These are phyloP conservation scores for Teleopsis dalmanni DNA, from an alignment of 1,140 invertebrate species.

Conservation along the genomic window DNA sequence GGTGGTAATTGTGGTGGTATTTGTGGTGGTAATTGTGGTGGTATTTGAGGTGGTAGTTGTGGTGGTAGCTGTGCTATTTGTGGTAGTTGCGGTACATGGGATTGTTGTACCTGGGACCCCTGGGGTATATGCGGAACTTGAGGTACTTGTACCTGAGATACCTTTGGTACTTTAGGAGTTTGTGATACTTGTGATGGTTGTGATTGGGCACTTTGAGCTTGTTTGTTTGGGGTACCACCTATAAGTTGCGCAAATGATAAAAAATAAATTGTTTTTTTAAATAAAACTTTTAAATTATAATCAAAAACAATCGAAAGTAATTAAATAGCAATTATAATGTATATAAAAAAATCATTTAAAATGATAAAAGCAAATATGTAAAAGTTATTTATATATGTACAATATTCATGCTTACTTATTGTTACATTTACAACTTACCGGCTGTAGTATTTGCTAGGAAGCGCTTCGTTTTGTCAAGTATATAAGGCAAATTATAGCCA, in stretches of 20 bases:
- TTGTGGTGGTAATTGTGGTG: conserved; percentile 4
- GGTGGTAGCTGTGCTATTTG: background rate
- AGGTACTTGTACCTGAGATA: conserved; percentile 7
- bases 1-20: conserved; percentile 18
- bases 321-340: background rate
- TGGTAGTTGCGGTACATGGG: conserved; percentile 13
- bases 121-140: conserved; percentile 21
- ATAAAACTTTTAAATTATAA: conserved; percentile 1
- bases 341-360: too few relatives aligned
- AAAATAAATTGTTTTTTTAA: conserved; percentile 4
- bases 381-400: background rate
- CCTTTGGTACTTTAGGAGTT: conserved; percentile 18
- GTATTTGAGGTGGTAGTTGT: background rate
- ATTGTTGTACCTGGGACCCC: conserved; percentile 12
- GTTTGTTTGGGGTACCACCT: conserved; percentile 6
- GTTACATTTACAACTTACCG: conserved; percentile 24
- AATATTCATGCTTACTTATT: background rate
- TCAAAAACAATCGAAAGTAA: background rate
- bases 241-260: conserved; percentile 5
- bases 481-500: conserved; percentile 44
- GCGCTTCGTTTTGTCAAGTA: conserved; percentile 43
- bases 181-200: conserved; percentile 9
- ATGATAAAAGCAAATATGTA: too few relatives aligned
- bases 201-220: background rate
- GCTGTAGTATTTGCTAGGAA: conserved; percentile 43